Conservation (phyloP, 2,888 invertebrate genomes). For the Seladonia tumulorum region DNA sequence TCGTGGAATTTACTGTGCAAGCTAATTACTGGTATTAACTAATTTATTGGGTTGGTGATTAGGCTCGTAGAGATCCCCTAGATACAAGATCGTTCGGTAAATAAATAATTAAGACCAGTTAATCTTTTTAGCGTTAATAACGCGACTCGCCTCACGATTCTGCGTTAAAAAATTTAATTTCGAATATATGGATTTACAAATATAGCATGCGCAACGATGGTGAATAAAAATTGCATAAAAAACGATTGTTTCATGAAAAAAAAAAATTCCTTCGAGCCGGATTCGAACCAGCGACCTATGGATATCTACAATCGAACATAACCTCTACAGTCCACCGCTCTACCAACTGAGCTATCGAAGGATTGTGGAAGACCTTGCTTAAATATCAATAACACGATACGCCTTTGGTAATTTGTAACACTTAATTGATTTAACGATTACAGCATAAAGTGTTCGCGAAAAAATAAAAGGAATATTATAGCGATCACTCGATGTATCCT, state of each 20-base stretch:
- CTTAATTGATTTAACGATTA: background rate
- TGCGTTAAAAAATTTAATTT: background rate
- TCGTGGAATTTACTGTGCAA: no score
- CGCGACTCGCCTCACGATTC: background rate
- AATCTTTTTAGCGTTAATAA: background rate
- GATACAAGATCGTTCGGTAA: no score
- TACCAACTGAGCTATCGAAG: conserved; percentile 83
- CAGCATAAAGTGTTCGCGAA: background rate
- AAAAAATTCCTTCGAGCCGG: conserved; percentile 78
- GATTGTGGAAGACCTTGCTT: conserved; percentile 17
- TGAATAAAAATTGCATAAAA: conserved; percentile 2
- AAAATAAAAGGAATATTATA: background rate
- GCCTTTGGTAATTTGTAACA: background rate
- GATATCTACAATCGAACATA: conserved; percentile 61
- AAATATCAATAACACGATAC: background rate
- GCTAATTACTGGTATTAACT: background rate
- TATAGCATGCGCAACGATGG: background rate
- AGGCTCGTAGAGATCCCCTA: background rate
- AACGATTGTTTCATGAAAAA: background rate
- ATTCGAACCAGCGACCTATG: conserved; percentile 81
- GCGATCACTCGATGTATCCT: background rate
- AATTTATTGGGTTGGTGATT: background rate
- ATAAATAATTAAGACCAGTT: background rate
- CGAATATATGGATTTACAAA: background rate
- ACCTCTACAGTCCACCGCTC: conserved; percentile 83